Evolutionary conservation across 2,797 vertebrate species (phyloP).

Genomic region (Eulemur albifrons): DNA sequence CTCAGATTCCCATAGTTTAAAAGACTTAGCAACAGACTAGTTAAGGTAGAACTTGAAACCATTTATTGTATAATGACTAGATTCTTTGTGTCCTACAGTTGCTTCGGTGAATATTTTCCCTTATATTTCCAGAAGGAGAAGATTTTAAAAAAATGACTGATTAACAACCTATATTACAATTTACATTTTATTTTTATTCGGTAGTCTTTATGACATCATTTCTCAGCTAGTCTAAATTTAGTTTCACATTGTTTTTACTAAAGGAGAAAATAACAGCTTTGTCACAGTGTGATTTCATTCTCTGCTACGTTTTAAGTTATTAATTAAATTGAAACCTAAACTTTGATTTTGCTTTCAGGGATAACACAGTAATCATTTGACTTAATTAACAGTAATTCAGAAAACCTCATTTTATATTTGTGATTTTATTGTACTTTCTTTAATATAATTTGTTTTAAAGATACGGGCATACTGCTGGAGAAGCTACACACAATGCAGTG

Average conservation of each 20-base stretch:
- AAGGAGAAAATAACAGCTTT: neutral
- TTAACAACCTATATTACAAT: neutral
- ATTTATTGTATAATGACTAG: neutral
- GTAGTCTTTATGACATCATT: neutral
- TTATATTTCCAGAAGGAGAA: neutral
- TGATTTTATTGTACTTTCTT: neutral
- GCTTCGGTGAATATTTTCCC: neutral
- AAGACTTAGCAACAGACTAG: neutral
- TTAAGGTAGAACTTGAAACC: neutral
- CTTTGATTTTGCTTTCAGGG: slow-evolving; percentile 1
- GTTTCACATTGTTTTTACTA: slow-evolving; percentile 10
- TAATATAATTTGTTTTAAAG: slow-evolving; percentile 82
- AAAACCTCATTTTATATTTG: neutral
- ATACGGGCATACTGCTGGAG: slow-evolving; percentile 94
- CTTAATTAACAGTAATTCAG: neutral
- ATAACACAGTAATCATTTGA: neutral
- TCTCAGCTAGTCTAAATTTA: neutral
- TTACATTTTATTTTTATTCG: slow-evolving; percentile 26
- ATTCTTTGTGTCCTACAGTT: neutral
- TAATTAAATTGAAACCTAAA: slow-evolving; percentile 38
- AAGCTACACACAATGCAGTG: slow-evolving; percentile 93
- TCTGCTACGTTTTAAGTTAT: neutral
- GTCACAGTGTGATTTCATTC: slow-evolving; percentile 8
- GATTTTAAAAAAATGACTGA: neutral
- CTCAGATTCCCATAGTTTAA: neutral